phyloP scores from a whole-genome alignment of 2,888 invertebrate genomes.

The Platypus cylindrus region DNA sequence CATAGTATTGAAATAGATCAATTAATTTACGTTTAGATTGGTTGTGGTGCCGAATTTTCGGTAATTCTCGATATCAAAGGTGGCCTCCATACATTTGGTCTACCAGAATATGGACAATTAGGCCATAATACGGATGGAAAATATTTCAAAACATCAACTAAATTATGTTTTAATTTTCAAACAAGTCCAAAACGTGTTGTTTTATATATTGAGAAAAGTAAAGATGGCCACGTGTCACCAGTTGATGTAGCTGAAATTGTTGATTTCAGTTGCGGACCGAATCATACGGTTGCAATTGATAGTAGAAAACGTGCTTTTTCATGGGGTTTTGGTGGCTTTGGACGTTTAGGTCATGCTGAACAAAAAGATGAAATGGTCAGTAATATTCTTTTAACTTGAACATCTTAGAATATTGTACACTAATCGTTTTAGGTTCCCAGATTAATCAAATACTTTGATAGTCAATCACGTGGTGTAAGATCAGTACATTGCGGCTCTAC shows the following conservation, averaged over 20 bases:
- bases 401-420: slow-evolving; percentile 2
- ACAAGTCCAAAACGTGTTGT: slow-evolving; percentile 61
- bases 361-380: slow-evolving; percentile 78
- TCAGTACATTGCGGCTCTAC: slow-evolving; percentile 75
- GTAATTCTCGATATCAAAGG: slow-evolving; percentile 84
- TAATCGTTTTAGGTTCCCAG: slow-evolving; percentile 37
- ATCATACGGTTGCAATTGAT: slow-evolving; percentile 85
- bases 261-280: slow-evolving; percentile 82
- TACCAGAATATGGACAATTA: slow-evolving; percentile 85
- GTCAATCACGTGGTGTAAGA: slow-evolving; percentile 70
- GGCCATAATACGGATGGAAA: slow-evolving; percentile 94
- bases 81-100: slow-evolving; percentile 78
- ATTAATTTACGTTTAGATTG: slow-evolving; percentile 30
- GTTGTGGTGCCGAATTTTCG: slow-evolving; percentile 87
- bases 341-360: slow-evolving; percentile 84
- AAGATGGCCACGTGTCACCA: slow-evolving; percentile 68
- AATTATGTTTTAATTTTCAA: slow-evolving; percentile 77
- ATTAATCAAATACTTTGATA: slow-evolving; percentile 81
- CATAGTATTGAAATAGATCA: neutral
- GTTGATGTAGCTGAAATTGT: slow-evolving; percentile 78
- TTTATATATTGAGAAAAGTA: slow-evolving; percentile 16
- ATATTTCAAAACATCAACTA: slow-evolving; percentile 82
- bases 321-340: slow-evolving; percentile 95
- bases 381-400: slow-evolving; percentile 1
- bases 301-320: slow-evolving; percentile 80